These are phyloP conservation scores for Drosophila testacea DNA, from an alignment of 2,888 invertebrate genomes.

Conservation along the genomic window DNA sequence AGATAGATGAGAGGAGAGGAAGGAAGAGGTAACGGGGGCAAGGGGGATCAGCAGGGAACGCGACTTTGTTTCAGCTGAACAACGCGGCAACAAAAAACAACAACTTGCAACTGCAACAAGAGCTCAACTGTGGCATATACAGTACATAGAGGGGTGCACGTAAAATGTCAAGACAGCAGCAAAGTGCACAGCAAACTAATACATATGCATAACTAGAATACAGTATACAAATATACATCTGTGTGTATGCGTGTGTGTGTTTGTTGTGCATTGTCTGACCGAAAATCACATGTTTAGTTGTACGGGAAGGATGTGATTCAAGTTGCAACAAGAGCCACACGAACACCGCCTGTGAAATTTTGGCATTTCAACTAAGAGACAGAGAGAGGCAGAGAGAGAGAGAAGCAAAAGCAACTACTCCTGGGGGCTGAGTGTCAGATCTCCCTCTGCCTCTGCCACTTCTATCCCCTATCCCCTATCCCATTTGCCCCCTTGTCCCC, in stretches of 20 bases:
- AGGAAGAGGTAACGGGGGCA: not conserved
- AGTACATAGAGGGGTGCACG: conserved; percentile 57
- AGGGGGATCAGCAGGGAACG: conserved; percentile 30
- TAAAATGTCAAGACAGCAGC: conserved; percentile 74
- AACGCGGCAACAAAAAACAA: conserved; percentile 53
- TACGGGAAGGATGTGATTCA: conserved; percentile 84
- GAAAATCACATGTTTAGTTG: conserved; percentile 83
- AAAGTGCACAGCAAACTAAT: conserved; percentile 60
- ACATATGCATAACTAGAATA: conserved; percentile 28
- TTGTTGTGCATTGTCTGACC: conserved; percentile 69
- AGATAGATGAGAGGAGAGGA: not conserved
- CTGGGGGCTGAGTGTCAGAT: conserved; percentile 14
- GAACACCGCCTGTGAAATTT: conserved; percentile 60
- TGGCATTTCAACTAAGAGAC: conserved; percentile 47
- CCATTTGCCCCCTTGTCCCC: not conserved
- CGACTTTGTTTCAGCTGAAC: conserved; percentile 69
- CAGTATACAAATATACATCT: conserved; percentile 4
- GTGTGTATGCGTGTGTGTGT: conserved; percentile 27
- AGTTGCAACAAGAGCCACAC: conserved; percentile 70
- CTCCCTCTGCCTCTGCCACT: not conserved
- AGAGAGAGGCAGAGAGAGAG: conserved; percentile 3
- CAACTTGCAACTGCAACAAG: conserved; percentile 29
- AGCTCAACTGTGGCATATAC: conserved; percentile 38
- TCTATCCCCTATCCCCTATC: too few species aligned
- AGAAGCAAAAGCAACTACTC: conserved; percentile 9